Base-by-base conservation (phyloP, 35 echinoderm and acorn worm genomes). In the Heliocidaris erythrogramma region DNA sequence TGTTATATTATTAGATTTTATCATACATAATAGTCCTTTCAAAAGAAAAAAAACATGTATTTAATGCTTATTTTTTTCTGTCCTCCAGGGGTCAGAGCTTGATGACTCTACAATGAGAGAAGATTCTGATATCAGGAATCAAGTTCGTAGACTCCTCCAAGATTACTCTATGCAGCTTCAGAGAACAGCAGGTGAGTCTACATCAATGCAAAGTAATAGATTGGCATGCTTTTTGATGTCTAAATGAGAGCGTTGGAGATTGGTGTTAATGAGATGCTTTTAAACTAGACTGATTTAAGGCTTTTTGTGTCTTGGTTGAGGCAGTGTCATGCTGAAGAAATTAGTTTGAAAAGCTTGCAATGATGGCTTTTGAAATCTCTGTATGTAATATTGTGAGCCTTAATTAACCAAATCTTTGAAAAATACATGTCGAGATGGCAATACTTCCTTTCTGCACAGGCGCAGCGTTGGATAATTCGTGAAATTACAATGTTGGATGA, bases 101-200 rank as follows among this genome's bases (percentile, higher is more conserved):
- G 98, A 99, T 94, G 97, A 97, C 17, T 52, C 85, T 14, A 97
- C 96, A 30, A 93, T 85, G 71, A 97, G 92, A 7, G 93, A 96
- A 85, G 98, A 99, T 56, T 32, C 92, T 30, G 94, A 94, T 59
- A 94, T 99, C 88, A 89, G 95, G 85, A 71, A 85, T 60, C 96
- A 99, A 31, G 85, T 99, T 30, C 94, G 97, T 32, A 95, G 94
- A 86, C 86, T 99, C 11, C 90, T 97, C 48, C 94, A 94, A 48
- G 98, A 99, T 69, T 97, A 97, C 84, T 94, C 93, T 87, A 56
- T 49, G 29, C 96, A 93, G 14, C 95, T 98, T 13, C 95, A 92
- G 52, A 98, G 95, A 61, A 93, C 97, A 88, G 14, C 88, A 93
- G 59, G 97, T 97, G 27, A 27, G 27, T 7, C 18, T 78, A 78